Evolutionary conservation across 2,797 vertebrate species (phyloP).

Genomic region (Tadarida brasiliensis): DNA sequence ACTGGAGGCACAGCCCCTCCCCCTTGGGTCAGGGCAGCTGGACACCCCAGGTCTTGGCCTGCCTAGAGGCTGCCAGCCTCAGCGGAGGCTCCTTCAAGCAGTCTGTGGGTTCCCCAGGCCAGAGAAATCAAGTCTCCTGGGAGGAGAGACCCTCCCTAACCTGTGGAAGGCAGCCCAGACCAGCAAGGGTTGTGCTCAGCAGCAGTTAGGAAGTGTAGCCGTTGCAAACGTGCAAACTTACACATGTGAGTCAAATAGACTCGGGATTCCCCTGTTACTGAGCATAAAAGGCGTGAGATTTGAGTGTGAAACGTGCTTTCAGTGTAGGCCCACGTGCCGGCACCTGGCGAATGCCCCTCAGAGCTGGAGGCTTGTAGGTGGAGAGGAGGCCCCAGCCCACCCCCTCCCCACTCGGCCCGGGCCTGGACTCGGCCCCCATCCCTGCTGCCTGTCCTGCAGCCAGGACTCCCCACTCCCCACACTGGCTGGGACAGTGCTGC

Average conservation of each 20-base stretch:
- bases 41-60: not conserved
- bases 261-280: conserved; percentile 23
- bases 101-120: not conserved
- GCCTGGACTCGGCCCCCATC: not conserved
- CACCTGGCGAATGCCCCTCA: not conserved
- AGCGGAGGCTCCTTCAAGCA: not conserved
- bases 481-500: not conserved
- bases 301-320: not conserved
- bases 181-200: not conserved
- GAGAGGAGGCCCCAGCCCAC: not conserved
- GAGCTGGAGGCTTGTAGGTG: not conserved
- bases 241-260: conserved; percentile 15
- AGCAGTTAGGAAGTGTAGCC: not conserved
- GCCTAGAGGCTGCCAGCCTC: not conserved
- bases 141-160: not conserved
- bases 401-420: accelerated
- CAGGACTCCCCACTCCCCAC: not conserved
- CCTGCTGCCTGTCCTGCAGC: not conserved
- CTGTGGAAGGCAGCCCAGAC: not conserved
- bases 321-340: not conserved
- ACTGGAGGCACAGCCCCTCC: not conserved
- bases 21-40: not conserved
- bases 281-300: not conserved
- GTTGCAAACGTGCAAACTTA: not conserved
- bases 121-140: not conserved